phyloP scores from a whole-genome alignment of 2,113 vertebrate species.

The Variabilichromis moorii region DNA sequence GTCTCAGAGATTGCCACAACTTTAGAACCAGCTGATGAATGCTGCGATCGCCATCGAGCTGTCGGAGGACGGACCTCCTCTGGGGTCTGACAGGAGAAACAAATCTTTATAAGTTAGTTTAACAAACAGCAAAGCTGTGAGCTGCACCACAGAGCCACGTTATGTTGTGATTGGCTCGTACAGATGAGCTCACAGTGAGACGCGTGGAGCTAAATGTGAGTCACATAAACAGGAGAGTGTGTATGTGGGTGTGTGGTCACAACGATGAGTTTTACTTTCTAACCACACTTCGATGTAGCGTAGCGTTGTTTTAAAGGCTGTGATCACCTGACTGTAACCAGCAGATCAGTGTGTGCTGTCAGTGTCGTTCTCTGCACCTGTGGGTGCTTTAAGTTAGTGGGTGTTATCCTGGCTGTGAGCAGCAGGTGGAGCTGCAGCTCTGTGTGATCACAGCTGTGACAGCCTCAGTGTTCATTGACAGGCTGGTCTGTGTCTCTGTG shows the following conservation, averaged over 20 bases:
- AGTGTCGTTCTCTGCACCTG: neutral
- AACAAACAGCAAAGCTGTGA: neutral
- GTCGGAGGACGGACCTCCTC: rapidly evolving
- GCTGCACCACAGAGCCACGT: neutral
- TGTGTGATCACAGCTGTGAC: neutral
- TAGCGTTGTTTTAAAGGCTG: neutral
- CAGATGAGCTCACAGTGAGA: neutral
- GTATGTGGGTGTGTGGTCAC: rapidly evolving
- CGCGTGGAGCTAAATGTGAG: neutral
- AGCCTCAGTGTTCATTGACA: too few species aligned
- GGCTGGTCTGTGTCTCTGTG: neutral
- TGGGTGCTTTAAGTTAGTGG: neutral
- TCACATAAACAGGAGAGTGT: neutral
- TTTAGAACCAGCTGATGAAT: neutral
- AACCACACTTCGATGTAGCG: neutral
- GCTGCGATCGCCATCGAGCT: neutral
- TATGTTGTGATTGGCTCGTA: neutral
- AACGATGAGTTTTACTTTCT: neutral
- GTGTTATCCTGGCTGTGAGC: neutral
- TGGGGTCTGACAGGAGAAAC: neutral
- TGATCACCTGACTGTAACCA: rapidly evolving
- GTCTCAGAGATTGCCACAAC: neutral
- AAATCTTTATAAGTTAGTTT: neutral
- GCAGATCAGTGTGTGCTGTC: neutral
- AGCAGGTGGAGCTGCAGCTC: conserved; percentile 22